Conservation (phyloP, 1,140 invertebrate genomes). For the Zophobas morio region DNA sequence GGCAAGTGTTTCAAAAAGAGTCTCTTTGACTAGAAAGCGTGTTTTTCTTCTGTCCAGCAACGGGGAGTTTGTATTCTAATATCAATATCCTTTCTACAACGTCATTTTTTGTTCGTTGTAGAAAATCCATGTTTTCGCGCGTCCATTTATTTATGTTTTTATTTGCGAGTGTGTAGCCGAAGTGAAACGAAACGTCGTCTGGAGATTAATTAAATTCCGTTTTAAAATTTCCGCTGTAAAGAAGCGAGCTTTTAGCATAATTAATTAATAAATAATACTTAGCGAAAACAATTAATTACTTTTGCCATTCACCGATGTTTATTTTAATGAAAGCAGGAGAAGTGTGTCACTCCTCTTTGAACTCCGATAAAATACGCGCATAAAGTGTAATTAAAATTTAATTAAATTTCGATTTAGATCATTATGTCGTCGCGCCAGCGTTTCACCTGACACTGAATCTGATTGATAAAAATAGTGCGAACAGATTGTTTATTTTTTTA, state of each 20-base stretch:
- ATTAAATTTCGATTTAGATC: neutral
- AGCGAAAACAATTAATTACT: conserved; percentile 39
- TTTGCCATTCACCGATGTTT: conserved; percentile 8
- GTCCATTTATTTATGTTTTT: neutral
- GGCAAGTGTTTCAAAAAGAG: no score
- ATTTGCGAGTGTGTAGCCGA: neutral
- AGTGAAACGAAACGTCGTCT: neutral
- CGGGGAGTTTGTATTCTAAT: no score
- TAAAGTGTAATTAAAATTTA: neutral
- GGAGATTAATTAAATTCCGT: conserved; percentile 31
- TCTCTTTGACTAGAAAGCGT: no score
- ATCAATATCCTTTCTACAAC: no score
- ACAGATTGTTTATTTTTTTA: neutral
- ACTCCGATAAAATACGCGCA: neutral
- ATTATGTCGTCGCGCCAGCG: no score
- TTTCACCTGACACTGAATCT: no score
- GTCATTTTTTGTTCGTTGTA: no score
- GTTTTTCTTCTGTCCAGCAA: no score
- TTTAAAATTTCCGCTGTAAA: conserved; percentile 5
- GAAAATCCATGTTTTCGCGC: no score
- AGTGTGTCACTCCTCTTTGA: neutral
- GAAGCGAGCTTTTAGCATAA: conserved; percentile 21
- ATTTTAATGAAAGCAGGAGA: conserved; percentile 13
- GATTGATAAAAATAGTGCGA: neutral
- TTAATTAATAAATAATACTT: conserved; percentile 32